A percentile compares a stretch with the other conserved stretches of the same genome.
These are phyloP conservation scores for Tortricodes alternella DNA, from an alignment of 2,888 invertebrate species.

Conservation along the genomic window DNA sequence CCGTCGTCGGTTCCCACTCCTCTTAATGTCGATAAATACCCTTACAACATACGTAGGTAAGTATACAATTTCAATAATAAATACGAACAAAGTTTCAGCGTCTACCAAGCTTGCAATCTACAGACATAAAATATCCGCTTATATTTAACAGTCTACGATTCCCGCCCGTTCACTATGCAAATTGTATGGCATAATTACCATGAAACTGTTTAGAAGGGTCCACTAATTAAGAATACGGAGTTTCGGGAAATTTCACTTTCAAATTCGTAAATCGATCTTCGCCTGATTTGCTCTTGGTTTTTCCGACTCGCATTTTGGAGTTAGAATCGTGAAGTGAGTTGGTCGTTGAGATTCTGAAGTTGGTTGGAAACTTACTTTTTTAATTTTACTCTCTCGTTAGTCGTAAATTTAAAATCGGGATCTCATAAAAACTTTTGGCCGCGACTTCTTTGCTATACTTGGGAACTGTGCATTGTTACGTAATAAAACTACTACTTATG, in stretches of 20 bases:
- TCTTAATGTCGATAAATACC: too few species aligned
- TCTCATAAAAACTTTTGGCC: too few species aligned
- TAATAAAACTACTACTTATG: too few species aligned
- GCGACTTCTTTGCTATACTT: too few species aligned
- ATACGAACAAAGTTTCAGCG: neutral
- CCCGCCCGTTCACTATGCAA: constrained; percentile 52
- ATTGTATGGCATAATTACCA: constrained; percentile 62
- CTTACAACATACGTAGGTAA: too few species aligned
- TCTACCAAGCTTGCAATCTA: neutral
- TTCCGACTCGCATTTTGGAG: constrained; percentile 1
- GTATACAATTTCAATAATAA: neutral
- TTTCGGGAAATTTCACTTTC: constrained; percentile 63
- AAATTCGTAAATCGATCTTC: constrained; percentile 52
- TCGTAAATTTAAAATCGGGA: too few species aligned
- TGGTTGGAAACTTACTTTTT: too few species aligned
- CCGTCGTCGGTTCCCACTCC: too few species aligned
- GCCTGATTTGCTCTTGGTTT: constrained; percentile 22
- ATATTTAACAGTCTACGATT: constrained; percentile 19
- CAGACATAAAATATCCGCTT: constrained; percentile 3
- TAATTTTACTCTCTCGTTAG: too few species aligned
- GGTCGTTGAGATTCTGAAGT: too few species aligned
- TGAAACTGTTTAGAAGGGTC: constrained; percentile 62
- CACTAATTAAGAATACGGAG: constrained; percentile 62
- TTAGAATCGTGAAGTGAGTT: too few species aligned
- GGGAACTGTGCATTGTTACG: too few species aligned